Base-by-base conservation (phyloP, 2,797 vertebrate species). In the Hirundo rustica region DNA sequence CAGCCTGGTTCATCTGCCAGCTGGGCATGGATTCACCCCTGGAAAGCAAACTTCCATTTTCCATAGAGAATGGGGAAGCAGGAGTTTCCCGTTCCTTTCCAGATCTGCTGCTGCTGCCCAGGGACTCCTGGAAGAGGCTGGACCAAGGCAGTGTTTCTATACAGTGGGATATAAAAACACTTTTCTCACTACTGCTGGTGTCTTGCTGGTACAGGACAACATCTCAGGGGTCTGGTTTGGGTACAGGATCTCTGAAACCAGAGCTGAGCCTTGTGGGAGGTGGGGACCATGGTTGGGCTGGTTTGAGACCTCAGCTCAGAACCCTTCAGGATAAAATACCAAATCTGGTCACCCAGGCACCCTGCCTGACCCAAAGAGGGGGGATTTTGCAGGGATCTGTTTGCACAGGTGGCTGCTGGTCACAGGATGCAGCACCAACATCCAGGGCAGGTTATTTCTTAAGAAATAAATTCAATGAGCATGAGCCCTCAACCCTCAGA, bases 91-190 rank as follows among this genome's bases (percentile, higher is more conserved):
- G 29, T 10, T 77, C 45, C 53, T 60, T 58, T 55, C 65, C 51
- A 73, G 53, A 16, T 48, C 26, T 2, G 1, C 4, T 57, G 72
- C 25, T 47, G 25, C 66, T 86, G 70, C 66, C 54, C 20, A 34
- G 42, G 40, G 32, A 9, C 72, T 76, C 60, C n/a, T 73, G 64
- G 45, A 45, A 80, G 53, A 36, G 20, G 9, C 54, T n/a, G 50
- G 29, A 6, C n/a, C 3, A 4, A 61, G 50, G 7, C 3, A 2
- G 17, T 11, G 0, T 34, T 85, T 60, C n/a, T 22, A 1, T 13
- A 40, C 40, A 50, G 13, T 38, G 10, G 11, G 27, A 42, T 11
- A 17, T 14, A 18, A 60, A 88, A 16, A 3, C 2, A 9, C 1
- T 45, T 76, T 75, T 76, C 55, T 55, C 1, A 8, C 16, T 8